Percentiles rank a stretch among this genome's conserved stretches.
These are phyloP conservation scores for Kuschelorhynchus macadamiae DNA, from an alignment of 2,888 invertebrate species.

Conservation along the genomic window DNA sequence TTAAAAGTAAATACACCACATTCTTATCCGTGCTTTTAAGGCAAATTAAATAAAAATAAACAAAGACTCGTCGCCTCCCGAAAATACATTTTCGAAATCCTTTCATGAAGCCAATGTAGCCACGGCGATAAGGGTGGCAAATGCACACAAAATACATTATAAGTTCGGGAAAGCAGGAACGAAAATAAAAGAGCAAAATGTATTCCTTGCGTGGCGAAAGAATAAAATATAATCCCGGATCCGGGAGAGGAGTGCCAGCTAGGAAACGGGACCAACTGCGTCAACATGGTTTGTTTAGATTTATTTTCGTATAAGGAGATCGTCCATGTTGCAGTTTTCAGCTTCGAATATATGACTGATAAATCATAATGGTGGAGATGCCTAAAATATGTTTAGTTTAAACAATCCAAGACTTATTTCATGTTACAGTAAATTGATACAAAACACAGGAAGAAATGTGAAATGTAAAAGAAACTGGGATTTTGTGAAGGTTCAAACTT, in stretches of 20 bases:
- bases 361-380: constrained; percentile 21
- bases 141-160: constrained; percentile 44
- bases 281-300: constrained; percentile 64
- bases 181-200: constrained; percentile 48
- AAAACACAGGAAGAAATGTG: no score
- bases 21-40: not conserved
- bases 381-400: no score
- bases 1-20: no score
- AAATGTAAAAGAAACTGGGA: no score
- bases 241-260: no score
- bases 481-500: no score
- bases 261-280: constrained; percentile 61
- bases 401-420: no score
- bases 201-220: constrained; percentile 49
- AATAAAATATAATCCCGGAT: constrained; percentile 56
- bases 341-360: not conserved
- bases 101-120: constrained; percentile 13
- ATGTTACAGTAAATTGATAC: no score
- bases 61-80: constrained; percentile 2
- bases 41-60: constrained; percentile 22
- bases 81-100: constrained; percentile 26
- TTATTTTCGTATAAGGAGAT: constrained; percentile 58
- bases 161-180: constrained; percentile 48
- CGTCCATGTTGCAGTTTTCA: not conserved
- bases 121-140: constrained; percentile 26